Evolutionary conservation across 2,888 invertebrate species (phyloP), one percentile per base, ranked within the genome.

Genomic region (Nasonia oneida): DNA sequence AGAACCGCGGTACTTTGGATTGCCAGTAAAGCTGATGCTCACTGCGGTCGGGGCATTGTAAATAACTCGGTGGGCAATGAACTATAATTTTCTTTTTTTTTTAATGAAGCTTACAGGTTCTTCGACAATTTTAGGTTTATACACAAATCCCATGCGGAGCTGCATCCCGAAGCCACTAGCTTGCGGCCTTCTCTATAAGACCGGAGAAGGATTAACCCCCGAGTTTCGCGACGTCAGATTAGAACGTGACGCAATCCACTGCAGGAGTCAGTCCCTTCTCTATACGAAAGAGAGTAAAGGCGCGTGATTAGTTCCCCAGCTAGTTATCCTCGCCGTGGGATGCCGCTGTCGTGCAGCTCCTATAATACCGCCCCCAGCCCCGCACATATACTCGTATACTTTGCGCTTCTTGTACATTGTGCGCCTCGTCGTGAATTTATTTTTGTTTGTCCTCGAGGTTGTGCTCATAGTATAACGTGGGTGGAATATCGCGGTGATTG

Each of bases 301-400:
- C 64, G 81, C 88, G 88, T 90, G 89, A 90, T 91, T 90, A 91
- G 90, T 90, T 89, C 88, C 86, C 89, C 83, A 88, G 87, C 88
- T 88, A 88, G 90, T 90, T 91, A 89, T 90, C 90, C 88, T 90
- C 91, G 89, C 91, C 78, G 87, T 90, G 90, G 90, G 91, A 90
- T 86, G 88, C 88, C 89, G 84, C 83, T 87, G 88, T 89, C 88
- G 84, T 89, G 33, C 64, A 33, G 33, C 33, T 18, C 12, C 33
- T 57, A 71, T 71, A n/a, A 61, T n/a, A 23, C n/a, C 23, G 73
- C 47, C 42, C 23, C 18, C 23, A 42, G 37, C 70, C 71, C 70
- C 42, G 42, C 5, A 10, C 15, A 18, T 61, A n/a, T 14, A 47
- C 23, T 73, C 12, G 42, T 42, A 6, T 37, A 23, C 47, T 39